Conservation (phyloP, 2,888 invertebrate species). For the Orthonychiurus folsomi region DNA sequence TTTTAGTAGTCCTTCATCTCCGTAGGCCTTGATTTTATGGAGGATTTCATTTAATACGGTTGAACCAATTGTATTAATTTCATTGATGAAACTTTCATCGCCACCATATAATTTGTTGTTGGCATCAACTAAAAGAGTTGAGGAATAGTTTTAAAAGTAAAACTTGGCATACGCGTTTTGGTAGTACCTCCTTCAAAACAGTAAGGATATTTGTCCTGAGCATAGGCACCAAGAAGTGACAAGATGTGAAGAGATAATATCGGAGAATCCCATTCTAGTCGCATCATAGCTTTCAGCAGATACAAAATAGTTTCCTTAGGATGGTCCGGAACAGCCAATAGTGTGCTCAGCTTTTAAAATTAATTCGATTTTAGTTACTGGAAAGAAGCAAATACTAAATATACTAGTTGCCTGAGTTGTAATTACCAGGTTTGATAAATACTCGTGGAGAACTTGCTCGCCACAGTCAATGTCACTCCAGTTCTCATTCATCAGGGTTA, state of each 20-base stretch:
- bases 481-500: constrained; percentile 50
- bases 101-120: constrained; percentile 87
- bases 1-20: constrained; percentile 54
- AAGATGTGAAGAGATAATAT: constrained; percentile 24
- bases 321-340: constrained; percentile 38
- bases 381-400: too few relatives aligned
- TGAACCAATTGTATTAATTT: constrained; percentile 54
- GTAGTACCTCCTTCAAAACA: constrained; percentile 66
- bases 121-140: constrained; percentile 63
- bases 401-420: constrained; percentile 59
- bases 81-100: constrained; percentile 72
- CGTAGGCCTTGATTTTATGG: constrained; percentile 58
- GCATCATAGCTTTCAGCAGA: constrained; percentile 32
- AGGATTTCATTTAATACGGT: constrained; percentile 69
- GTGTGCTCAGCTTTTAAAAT: constrained; percentile 31
- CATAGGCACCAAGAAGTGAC: constrained; percentile 51
- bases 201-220: constrained; percentile 75
- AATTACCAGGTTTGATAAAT: constrained; percentile 32
- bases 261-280: constrained; percentile 28
- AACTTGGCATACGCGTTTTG: neutral
- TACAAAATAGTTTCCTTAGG: constrained; percentile 37
- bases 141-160: neutral
- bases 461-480: constrained; percentile 27
- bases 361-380: constrained; percentile 65
- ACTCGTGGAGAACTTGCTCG: constrained; percentile 27